These are phyloP conservation scores for Poeciliopsis occidentalis DNA, from an alignment of 2,113 vertebrate genomes.

Conservation along the genomic window DNA sequence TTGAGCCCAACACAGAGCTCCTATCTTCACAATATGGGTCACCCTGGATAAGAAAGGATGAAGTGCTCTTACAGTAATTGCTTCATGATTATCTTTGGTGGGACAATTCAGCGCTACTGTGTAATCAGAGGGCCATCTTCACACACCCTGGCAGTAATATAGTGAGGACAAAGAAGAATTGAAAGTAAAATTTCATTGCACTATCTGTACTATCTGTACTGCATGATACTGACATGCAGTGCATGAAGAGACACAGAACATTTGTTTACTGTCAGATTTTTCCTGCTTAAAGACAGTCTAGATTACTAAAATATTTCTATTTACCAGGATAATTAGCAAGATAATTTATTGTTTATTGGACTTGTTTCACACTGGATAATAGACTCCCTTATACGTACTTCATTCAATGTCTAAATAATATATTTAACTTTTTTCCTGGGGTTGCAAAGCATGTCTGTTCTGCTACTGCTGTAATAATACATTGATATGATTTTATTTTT, in stretches of 20 bases:
- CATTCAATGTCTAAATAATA: no score
- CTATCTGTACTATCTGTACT: not conserved
- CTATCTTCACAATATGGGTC: constrained; percentile 41
- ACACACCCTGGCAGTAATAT: not conserved
- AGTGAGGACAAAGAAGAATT: not conserved
- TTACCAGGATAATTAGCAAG: no score
- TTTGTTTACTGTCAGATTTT: not conserved
- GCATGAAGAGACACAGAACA: not conserved
- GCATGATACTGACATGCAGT: not conserved
- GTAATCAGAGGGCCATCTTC: constrained; percentile 5
- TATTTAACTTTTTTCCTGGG: not conserved
- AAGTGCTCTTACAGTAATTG: constrained; percentile 60
- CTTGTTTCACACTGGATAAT: no score
- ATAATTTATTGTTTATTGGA: not conserved
- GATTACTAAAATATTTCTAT: not conserved
- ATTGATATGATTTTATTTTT: not conserved
- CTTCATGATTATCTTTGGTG: constrained; percentile 43
- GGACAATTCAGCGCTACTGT: not conserved
- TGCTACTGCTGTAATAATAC: not conserved
- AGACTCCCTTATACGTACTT: no score
- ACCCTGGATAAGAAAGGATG: constrained; percentile 35
- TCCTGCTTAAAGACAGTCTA: not conserved
- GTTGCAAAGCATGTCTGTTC: not conserved
- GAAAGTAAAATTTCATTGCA: not conserved
- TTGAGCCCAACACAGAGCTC: constrained; percentile 12